Conservation (phyloP, 1,140 invertebrate species). For the Drosophila virilis region DNA sequence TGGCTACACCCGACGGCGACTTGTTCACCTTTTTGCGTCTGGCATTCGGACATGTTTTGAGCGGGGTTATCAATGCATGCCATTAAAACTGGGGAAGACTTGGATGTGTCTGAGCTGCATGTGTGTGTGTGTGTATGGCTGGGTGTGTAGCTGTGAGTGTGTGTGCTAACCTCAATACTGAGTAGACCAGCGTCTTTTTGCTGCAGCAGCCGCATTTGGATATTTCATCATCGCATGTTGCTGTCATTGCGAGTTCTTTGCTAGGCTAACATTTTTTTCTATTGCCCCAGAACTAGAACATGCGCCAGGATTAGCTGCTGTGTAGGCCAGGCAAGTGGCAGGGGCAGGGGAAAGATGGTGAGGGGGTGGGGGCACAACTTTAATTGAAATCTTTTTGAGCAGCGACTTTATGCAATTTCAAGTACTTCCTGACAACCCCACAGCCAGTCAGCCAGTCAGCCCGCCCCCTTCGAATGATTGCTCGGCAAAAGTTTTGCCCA, state of each 20-base stretch:
- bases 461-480: slow-evolving; percentile 6
- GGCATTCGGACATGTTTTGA: no score
- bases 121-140: no score
- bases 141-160: neutral
- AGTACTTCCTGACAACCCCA: slow-evolving; percentile 59
- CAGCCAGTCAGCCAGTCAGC: no score
- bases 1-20: no score
- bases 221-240: slow-evolving; percentile 25
- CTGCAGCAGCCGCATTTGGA: slow-evolving; percentile 5
- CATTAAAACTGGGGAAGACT: no score
- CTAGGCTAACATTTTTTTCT: neutral
- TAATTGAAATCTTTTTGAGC: slow-evolving; percentile 75
- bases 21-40: no score
- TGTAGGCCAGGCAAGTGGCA: neutral
- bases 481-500: slow-evolving; percentile 57
- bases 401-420: slow-evolving; percentile 73
- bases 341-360: no score
- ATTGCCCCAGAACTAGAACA: neutral
- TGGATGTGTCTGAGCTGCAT: no score
- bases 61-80: no score
- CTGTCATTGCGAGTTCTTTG: slow-evolving; percentile 35
- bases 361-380: slow-evolving; percentile 51
- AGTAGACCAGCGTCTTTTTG: neutral
- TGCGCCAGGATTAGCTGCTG: neutral
- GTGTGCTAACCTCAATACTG: slow-evolving; percentile 8